Percentiles rank a stretch among this genome's conserved stretches.
phyloP scores from a whole-genome alignment of 1,140 invertebrate species.

The Thaumatotibia leucotreta region DNA sequence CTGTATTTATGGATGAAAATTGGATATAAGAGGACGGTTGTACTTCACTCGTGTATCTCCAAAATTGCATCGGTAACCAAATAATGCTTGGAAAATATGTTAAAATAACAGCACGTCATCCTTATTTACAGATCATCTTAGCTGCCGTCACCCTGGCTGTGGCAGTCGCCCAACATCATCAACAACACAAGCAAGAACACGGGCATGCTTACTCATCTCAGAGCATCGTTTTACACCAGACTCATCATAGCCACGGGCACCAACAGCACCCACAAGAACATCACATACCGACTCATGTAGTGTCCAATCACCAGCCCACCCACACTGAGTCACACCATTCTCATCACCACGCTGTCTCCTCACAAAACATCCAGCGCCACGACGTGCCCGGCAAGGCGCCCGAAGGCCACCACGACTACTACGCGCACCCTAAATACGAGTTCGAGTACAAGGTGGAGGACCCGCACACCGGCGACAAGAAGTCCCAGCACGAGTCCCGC shows the following conservation, averaged over 20 bases:
- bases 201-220: conserved; percentile 29
- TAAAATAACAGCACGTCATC: too few species aligned
- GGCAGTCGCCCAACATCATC: background rate
- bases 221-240: conserved; percentile 23
- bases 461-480: conserved; percentile 74
- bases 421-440: conserved; percentile 41
- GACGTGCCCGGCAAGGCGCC: conserved; percentile 25
- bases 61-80: too few species aligned
- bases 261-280: background rate
- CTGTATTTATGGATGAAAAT: too few species aligned
- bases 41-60: too few species aligned
- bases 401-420: conserved; percentile 30
- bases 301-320: background rate
- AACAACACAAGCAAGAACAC: conserved; percentile 19
- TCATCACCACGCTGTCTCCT: conserved; percentile 38
- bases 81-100: too few species aligned
- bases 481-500: conserved; percentile 77
- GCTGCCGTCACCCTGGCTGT: conserved; percentile 37
- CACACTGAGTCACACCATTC: background rate
- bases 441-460: conserved; percentile 62
- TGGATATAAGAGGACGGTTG: too few species aligned
- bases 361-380: conserved; percentile 37
- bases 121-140: background rate
- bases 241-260: background rate
- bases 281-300: background rate